Evolutionary conservation across 2,113 vertebrate genomes (phyloP), one percentile per base, ranked within the genome.

Genomic region (Datnioides undecimradiatus): DNA sequence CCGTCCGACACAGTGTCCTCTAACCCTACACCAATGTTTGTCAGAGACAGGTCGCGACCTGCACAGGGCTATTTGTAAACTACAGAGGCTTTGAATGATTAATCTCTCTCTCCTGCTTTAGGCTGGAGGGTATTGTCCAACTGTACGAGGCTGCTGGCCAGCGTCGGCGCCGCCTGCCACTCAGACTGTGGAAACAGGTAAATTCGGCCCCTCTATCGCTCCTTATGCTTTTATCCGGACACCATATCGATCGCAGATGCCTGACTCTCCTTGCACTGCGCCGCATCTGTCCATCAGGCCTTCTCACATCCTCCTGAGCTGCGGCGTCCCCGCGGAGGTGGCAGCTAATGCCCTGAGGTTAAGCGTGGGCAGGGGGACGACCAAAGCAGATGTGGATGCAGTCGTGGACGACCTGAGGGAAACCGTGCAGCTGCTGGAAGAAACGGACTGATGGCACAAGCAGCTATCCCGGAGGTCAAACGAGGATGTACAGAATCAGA

Each of bases 141-240:
- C 79, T 98, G 97, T 84, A 94, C 51, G 83, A 94, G 8, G 2
- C 94, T 99, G 75, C 90, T 96, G 21, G 98, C 97, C 86, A 99
- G 98, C 0, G 95, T 98, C 0, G 98, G 98, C 1, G 97, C 98
- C 1, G 96, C 97, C 31, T 99, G 98, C 94, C 98, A 99, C 91
- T 97, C 98, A 1, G 95, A 96, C 87, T 93, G 93, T 0, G 94
- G 90, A 29, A 95, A 97, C 88, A 91, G 92, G 98, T 99, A 87
- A 93, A 73, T 45, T 3, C 70, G 3, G 45, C 14, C 8, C 7
- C 45, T 62, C 63, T 60, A 59, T 38, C 17, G 34, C 60, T 59
- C n/a, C 31, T 46, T 54, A 1, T 31, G 13, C 38, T 65, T 71
- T 51, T 41, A 19, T 85, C 16, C 21, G 4, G 51, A 57, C 25